phyloP scores from a whole-genome alignment of 2,113 vertebrate species.

The Hystrix cristata region DNA sequence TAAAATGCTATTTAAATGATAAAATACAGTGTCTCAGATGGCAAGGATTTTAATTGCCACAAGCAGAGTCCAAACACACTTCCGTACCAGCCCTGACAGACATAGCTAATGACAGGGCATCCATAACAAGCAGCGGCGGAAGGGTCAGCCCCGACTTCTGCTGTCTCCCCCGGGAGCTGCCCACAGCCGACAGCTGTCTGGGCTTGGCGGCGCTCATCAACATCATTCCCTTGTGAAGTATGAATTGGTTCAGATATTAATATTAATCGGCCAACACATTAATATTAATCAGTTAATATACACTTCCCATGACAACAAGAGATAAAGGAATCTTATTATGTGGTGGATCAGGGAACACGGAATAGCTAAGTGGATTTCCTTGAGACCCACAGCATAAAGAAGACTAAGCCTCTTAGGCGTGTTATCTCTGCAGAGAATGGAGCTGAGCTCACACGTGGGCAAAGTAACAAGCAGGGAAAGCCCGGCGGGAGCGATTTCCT shows the following conservation, averaged over 20 bases:
- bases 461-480: background rate
- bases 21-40: conserved; percentile 78
- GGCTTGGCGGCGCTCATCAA: rapidly evolving
- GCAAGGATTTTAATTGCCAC: conserved; percentile 84
- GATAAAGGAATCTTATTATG: conserved; percentile 66
- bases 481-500: background rate
- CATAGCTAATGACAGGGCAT: conserved; percentile 78
- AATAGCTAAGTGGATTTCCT: conserved; percentile 69
- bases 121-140: conserved; percentile 63
- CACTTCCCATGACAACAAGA: conserved; percentile 79
- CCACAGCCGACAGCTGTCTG: conserved; percentile 50
- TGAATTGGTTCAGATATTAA: conserved; percentile 69
- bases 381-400: conserved; percentile 3
- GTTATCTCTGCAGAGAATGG: background rate
- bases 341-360: conserved; percentile 48
- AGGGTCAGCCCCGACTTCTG: background rate
- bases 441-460: background rate
- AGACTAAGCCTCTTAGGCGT: conserved; percentile 70
- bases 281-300: conserved; percentile 77
- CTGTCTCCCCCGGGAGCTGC: background rate
- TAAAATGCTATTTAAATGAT: conserved; percentile 86
- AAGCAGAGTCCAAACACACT: conserved; percentile 86
- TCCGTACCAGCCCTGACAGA: conserved; percentile 74
- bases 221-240: conserved; percentile 32
- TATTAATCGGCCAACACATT: conserved; percentile 76